phyloP scores from a whole-genome alignment of 2,113 vertebrate species.

The Elachura formosa region DNA sequence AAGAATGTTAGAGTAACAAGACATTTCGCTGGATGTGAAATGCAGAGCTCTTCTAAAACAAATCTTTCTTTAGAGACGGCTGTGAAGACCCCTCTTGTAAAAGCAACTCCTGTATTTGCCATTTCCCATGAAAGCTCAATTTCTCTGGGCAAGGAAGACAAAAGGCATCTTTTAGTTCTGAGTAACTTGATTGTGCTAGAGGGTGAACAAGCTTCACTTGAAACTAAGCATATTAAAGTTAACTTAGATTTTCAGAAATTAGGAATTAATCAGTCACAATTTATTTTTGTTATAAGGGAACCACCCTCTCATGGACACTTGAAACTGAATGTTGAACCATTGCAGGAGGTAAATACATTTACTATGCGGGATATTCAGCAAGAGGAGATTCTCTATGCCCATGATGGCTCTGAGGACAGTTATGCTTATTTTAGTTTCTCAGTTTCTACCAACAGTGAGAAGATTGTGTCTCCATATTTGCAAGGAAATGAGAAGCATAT shows the following conservation, averaged over 20 bases:
- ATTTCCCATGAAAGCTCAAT: conserved; percentile 18
- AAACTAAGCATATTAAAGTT: conserved; percentile 82
- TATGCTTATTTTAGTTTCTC: conserved; percentile 83
- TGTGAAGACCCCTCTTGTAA: neutral
- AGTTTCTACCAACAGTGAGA: conserved; percentile 76
- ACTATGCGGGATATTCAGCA: conserved; percentile 83
- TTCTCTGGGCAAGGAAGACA: conserved; percentile 62
- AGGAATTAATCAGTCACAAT: conserved; percentile 81
- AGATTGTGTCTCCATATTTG: conserved; percentile 71
- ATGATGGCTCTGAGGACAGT: conserved; percentile 83
- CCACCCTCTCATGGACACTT: conserved; percentile 78
- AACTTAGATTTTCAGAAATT: conserved; percentile 80
- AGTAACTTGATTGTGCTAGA: conserved; percentile 82
- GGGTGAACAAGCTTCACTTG: conserved; percentile 76
- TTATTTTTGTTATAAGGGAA: conserved; percentile 79
- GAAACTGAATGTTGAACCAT: conserved; percentile 71
- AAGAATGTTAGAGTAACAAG: conserved; percentile 81
- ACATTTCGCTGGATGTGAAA: conserved; percentile 87
- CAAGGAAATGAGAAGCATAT: conserved; percentile 69
- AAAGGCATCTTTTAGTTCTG: conserved; percentile 72
- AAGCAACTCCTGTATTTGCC: conserved; percentile 37
- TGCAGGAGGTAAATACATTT: conserved; percentile 74
- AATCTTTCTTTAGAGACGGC: conserved; percentile 11
- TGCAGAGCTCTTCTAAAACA: conserved; percentile 40
- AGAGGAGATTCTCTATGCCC: conserved; percentile 81